Evolutionary conservation across 1,140 invertebrate genomes (phyloP).

Genomic region (Hylyphantes graminicola): DNA sequence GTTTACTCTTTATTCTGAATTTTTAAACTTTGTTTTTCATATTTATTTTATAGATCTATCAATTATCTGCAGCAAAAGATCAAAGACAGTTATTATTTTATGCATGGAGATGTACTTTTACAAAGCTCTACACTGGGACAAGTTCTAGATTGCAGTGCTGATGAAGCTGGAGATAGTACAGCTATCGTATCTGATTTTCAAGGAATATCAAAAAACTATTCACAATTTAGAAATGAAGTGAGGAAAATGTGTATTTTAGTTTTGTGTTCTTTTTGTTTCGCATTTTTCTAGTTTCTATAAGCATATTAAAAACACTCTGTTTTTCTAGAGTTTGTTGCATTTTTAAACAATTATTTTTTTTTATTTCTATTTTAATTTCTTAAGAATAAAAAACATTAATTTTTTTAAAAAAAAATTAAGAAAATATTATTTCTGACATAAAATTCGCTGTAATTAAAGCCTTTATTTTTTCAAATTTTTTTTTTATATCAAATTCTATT

Average conservation of each 20-base stretch:
- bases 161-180: constrained; percentile 72
- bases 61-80: constrained; percentile 19
- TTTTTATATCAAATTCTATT: too few species aligned
- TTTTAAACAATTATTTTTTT: too few species aligned
- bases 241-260: constrained; percentile 53
- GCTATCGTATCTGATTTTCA: constrained; percentile 75
- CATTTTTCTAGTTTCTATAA: background rate
- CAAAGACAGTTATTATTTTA: constrained; percentile 36
- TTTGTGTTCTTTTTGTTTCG: background rate
- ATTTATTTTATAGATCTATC: constrained; percentile 16
- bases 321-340: background rate
- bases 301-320: too few species aligned
- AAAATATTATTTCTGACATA: too few species aligned
- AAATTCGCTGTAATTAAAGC: too few species aligned
- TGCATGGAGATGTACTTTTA: constrained; percentile 71
- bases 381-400: too few species aligned
- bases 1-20: too few species aligned
- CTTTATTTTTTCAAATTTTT: too few species aligned
- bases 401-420: too few species aligned
- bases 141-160: constrained; percentile 72
- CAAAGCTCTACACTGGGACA: constrained; percentile 74
- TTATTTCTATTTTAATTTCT: background rate
- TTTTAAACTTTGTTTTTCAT: too few species aligned
- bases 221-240: constrained; percentile 71
- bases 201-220: constrained; percentile 72